These are phyloP conservation scores for Calypte anna DNA, from an alignment of 2,113 vertebrate species.

Conservation along the genomic window DNA sequence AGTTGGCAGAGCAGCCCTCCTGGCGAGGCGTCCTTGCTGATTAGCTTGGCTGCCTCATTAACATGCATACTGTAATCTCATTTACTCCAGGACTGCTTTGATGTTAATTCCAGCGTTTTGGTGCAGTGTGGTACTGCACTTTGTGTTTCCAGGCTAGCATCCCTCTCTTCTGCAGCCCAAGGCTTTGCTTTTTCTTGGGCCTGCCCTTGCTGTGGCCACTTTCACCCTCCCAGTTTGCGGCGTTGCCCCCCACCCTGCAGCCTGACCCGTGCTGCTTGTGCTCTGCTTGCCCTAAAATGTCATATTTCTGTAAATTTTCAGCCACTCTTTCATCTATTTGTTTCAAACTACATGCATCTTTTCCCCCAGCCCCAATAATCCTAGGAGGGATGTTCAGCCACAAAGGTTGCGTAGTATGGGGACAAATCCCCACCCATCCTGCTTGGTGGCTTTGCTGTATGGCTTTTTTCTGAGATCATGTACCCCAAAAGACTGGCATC, in stretches of 20 bases:
- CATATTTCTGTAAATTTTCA: neutral
- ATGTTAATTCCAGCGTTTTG: slow-evolving; percentile 73
- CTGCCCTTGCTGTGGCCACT: neutral
- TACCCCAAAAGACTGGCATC: neutral
- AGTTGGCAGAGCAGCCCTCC: slow-evolving; percentile 51
- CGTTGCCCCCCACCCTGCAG: neutral
- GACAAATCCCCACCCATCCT: neutral
- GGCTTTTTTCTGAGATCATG: neutral
- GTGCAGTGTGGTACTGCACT: slow-evolving; percentile 69
- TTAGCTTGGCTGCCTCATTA: slow-evolving; percentile 66
- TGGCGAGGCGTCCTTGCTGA: slow-evolving; percentile 49
- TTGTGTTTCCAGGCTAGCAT: neutral
- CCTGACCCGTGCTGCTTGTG: neutral
- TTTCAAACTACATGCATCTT: neutral
- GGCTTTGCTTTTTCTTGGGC: neutral
- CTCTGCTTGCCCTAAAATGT: neutral
- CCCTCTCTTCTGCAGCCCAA: slow-evolving; percentile 11
- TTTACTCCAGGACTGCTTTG: slow-evolving; percentile 74
- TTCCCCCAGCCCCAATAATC: neutral
- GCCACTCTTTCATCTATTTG: neutral
- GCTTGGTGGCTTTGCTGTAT: fast-evolving
- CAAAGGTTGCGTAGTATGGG: neutral
- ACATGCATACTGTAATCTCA: slow-evolving; percentile 71
- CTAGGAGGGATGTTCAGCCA: neutral
- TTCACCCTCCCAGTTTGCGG: neutral